Percentiles rank a stretch among this genome's conserved stretches.
phyloP scores from a whole-genome alignment of 2,797 vertebrate species.

The Echeneis naucrates region DNA sequence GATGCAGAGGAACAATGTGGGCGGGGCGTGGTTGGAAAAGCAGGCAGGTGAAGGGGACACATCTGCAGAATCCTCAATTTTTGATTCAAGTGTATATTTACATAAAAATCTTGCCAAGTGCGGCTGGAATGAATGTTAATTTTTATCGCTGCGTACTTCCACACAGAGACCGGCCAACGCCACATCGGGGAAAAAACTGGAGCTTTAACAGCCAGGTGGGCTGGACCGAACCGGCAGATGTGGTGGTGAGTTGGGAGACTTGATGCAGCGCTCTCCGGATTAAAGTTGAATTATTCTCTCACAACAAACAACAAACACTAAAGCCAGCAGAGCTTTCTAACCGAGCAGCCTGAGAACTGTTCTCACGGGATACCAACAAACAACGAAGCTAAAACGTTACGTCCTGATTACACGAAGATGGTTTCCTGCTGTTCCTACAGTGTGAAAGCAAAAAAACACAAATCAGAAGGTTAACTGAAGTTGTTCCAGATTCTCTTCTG shows the following conservation, averaged over 20 bases:
- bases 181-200: slow-evolving; percentile 14
- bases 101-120: slow-evolving; percentile 22
- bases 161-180: slow-evolving; percentile 24
- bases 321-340: slow-evolving; percentile 36
- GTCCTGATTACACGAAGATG: slow-evolving; percentile 19
- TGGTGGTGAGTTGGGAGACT: background rate
- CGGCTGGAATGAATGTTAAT: slow-evolving; percentile 10
- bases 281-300: slow-evolving; percentile 55
- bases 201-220: slow-evolving; percentile 54
- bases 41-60: background rate
- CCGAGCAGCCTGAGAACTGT: slow-evolving; percentile 17
- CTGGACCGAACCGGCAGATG: slow-evolving; percentile 33
- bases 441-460: too few relatives aligned
- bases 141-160: slow-evolving; percentile 16
- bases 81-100: slow-evolving; percentile 22
- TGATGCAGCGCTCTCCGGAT: slow-evolving; percentile 25
- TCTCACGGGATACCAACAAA: slow-evolving; percentile 48
- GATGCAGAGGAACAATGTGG: too few relatives aligned
- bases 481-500: background rate
- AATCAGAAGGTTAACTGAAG: too few relatives aligned
- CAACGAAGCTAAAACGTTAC: slow-evolving; percentile 11
- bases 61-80: slow-evolving; percentile 10
- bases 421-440: too few relatives aligned
- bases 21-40: too few relatives aligned
- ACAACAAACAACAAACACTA: slow-evolving; percentile 49